Conservation (phyloP, 2,113 vertebrate genomes). For the Gobio gobio region DNA sequence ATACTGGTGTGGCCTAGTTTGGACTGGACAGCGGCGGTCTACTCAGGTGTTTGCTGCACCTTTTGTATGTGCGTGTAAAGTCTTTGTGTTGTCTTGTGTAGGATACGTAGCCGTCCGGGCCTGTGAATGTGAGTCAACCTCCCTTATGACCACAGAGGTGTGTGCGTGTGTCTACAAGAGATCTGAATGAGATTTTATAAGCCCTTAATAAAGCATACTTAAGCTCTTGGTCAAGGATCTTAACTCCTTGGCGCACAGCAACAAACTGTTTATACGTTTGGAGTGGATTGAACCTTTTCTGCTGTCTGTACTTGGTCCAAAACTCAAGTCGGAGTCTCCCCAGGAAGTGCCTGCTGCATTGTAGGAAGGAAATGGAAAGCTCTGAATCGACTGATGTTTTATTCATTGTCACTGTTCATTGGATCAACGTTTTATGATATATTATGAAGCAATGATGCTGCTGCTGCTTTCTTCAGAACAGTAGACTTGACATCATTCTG, state of each 20-base stretch:
- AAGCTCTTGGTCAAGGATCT: constrained; percentile 38
- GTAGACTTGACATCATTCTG: constrained; percentile 10
- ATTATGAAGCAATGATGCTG: neutral
- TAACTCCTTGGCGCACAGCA: neutral
- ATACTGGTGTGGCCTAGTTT: constrained; percentile 25
- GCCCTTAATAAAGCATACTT: constrained; percentile 33
- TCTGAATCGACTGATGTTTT: constrained; percentile 32
- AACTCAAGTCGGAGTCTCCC: constrained; percentile 41
- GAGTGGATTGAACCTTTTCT: constrained; percentile 27
- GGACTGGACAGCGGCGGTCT: neutral
- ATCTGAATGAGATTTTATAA: constrained; percentile 14
- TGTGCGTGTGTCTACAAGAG: neutral
- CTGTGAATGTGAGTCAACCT: neutral
- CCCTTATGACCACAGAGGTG: neutral
- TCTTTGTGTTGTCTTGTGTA: constrained; percentile 12
- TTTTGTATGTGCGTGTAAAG: neutral
- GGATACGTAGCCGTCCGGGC: neutral
- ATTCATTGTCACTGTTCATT: neutral
- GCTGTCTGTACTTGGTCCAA: constrained; percentile 22
- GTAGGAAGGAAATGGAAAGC: neutral
- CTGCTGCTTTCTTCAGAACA: neutral
- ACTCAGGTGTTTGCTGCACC: constrained; percentile 1
- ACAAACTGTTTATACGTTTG: constrained; percentile 14
- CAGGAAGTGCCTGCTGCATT: constrained; percentile 49
- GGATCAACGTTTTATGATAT: neutral